Percentiles rank a stretch among this genome's conserved stretches.
phyloP scores from a whole-genome alignment of 2,888 invertebrate species.

The Drosophila mimetica region DNA sequence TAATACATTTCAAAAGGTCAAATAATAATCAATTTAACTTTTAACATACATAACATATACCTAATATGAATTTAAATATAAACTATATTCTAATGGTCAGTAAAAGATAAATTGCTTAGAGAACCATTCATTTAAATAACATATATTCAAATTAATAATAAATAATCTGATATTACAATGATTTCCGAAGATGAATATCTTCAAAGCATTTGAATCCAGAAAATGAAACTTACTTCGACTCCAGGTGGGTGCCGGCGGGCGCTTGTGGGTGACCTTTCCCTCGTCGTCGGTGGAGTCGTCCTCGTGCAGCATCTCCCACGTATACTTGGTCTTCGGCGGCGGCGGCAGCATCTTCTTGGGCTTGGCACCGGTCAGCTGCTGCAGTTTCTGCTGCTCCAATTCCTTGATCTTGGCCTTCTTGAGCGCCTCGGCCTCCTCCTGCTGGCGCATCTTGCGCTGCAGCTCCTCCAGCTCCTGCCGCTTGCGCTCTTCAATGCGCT shows the following conservation, averaged over 20 bases:
- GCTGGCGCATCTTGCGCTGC: slow-evolving; percentile 77
- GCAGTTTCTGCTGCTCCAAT: slow-evolving; percentile 75
- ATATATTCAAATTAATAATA: too few species aligned
- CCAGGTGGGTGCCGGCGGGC: slow-evolving; percentile 84
- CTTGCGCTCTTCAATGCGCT: slow-evolving; percentile 74
- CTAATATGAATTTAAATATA: too few species aligned
- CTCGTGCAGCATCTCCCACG: slow-evolving; percentile 84
- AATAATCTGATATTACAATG: too few species aligned
- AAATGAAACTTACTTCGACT: slow-evolving; percentile 82
- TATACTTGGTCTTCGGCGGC: slow-evolving; percentile 74
- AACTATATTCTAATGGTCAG: too few species aligned
- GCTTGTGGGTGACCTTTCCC: slow-evolving; percentile 78
- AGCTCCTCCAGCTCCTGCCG: slow-evolving; percentile 82
- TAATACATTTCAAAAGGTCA: too few species aligned
- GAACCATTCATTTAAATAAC: neutral
- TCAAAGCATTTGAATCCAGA: too few species aligned
- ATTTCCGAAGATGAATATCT: too few species aligned
- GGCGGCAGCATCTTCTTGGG: slow-evolving; percentile 74
- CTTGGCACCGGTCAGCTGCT: slow-evolving; percentile 51
- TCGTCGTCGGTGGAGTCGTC: slow-evolving; percentile 85
- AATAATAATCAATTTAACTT: too few species aligned
- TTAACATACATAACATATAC: too few species aligned
- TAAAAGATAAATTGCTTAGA: neutral
- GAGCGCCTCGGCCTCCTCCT: slow-evolving; percentile 73
- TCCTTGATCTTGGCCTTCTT: slow-evolving; percentile 70